Conservation (phyloP, 2,797 vertebrate species). For the Ceryle rudis region DNA sequence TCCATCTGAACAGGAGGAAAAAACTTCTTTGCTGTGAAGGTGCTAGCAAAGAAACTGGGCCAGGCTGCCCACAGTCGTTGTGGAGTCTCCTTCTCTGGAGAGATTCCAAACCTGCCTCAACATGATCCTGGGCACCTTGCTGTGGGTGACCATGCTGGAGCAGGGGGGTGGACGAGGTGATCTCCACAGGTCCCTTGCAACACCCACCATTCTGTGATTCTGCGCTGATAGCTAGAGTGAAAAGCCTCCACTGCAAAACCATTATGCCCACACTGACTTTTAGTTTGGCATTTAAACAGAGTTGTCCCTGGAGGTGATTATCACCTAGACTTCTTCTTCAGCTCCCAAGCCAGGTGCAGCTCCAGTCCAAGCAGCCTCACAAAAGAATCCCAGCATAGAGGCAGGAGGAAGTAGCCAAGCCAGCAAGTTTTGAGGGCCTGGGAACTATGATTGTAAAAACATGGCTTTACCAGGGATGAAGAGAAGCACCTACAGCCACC, state of each 20-base stretch:
- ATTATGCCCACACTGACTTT: background rate
- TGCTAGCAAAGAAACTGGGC: too few relatives aligned
- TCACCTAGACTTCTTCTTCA: background rate
- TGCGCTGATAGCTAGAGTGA: background rate
- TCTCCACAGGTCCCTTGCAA: too few relatives aligned
- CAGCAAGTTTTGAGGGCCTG: background rate
- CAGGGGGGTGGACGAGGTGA: too few relatives aligned
- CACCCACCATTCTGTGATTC: too few relatives aligned
- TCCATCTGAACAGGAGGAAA: too few relatives aligned
- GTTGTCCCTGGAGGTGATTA: background rate
- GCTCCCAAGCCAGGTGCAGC: background rate
- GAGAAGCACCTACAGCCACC: background rate
- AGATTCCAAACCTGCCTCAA: too few relatives aligned
- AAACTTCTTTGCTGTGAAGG: too few relatives aligned
- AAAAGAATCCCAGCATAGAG: background rate
- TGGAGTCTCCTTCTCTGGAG: too few relatives aligned
- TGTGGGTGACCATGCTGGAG: too few relatives aligned
- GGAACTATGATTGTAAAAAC: background rate
- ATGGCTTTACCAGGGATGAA: background rate
- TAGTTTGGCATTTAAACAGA: background rate
- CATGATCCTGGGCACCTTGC: too few relatives aligned
- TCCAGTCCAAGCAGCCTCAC: background rate
- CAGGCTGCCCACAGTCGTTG: too few relatives aligned
- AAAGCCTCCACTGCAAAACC: background rate
- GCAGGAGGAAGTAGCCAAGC: background rate